Percentiles rank a stretch among this genome's conserved stretches.
These are phyloP conservation scores for Brachirus orientalis DNA, from an alignment of 2,113 vertebrate genomes.

Conservation along the genomic window DNA sequence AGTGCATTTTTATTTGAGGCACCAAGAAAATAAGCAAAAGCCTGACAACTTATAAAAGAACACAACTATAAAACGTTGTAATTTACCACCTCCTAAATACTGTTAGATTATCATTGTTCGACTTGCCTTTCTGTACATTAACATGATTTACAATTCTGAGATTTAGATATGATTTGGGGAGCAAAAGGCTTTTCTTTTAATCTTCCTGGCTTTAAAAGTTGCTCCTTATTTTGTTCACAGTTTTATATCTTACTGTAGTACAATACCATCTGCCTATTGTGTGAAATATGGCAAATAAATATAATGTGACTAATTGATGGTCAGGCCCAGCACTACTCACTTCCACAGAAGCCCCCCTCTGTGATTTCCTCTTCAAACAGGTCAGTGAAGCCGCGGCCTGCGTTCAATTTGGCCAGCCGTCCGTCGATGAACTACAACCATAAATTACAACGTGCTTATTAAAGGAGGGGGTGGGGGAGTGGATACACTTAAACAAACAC, in stretches of 20 bases:
- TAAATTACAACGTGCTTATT: slow-evolving; percentile 84
- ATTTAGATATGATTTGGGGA: background rate
- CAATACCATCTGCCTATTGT: background rate
- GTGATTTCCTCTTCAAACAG: slow-evolving; percentile 98
- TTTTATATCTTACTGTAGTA: background rate
- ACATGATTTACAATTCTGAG: background rate
- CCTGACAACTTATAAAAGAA: too few relatives aligned
- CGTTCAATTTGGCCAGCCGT: slow-evolving; percentile 94
- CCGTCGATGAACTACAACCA: slow-evolving; percentile 94
- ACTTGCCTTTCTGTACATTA: background rate
- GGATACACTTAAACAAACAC: slow-evolving; percentile 46
- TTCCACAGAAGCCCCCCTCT: slow-evolving; percentile 93
- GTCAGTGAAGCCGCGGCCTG: slow-evolving; percentile 94
- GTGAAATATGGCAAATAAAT: slow-evolving; percentile 54
- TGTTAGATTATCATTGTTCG: background rate
- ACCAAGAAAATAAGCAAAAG: too few relatives aligned
- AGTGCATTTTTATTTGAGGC: background rate
- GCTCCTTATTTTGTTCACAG: background rate
- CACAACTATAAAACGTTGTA: background rate
- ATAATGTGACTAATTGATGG: slow-evolving; percentile 53
- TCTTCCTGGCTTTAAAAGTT: background rate
- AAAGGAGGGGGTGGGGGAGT: slow-evolving; percentile 41
- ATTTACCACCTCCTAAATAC: background rate
- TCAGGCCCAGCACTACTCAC: slow-evolving; percentile 80
- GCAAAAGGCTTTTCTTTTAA: background rate